Percentiles rank a stretch among this genome's conserved stretches.
Conservation (phyloP, 2,113 vertebrate species). For the Phoxinus phoxinus region DNA sequence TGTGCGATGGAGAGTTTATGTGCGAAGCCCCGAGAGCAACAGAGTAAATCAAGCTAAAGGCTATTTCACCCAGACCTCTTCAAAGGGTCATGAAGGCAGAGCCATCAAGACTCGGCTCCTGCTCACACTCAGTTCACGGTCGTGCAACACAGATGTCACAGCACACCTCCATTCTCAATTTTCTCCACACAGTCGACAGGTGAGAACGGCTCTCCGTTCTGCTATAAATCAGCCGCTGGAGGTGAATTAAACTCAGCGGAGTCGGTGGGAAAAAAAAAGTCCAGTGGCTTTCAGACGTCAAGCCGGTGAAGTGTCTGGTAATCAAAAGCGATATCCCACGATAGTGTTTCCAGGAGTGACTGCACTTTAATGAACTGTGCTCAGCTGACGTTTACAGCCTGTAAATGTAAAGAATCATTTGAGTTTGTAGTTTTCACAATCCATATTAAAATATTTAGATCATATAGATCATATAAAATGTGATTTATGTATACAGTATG, state of each 20-base stretch:
- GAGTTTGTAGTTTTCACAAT: background rate
- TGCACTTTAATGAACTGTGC: slow-evolving; percentile 2
- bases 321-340: slow-evolving; percentile 31
- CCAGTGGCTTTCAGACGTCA: slow-evolving; percentile 27
- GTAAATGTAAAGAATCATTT: background rate
- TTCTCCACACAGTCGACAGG: slow-evolving; percentile 60
- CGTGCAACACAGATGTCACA: slow-evolving; percentile 69
- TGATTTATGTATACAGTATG: background rate
- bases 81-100: slow-evolving; percentile 60
- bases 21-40: slow-evolving; percentile 55
- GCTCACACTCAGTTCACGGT: slow-evolving; percentile 61
- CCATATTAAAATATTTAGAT: background rate
- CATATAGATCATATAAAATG: background rate
- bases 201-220: slow-evolving; percentile 64
- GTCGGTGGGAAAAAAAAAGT: slow-evolving; percentile 48
- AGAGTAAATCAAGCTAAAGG: slow-evolving; percentile 64
- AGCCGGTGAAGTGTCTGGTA: slow-evolving; percentile 20
- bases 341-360: slow-evolving; percentile 7
- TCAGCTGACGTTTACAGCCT: background rate
- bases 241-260: slow-evolving; percentile 61
- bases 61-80: slow-evolving; percentile 47
- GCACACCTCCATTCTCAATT: slow-evolving; percentile 62
- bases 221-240: slow-evolving; percentile 56
- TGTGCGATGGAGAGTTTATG: slow-evolving; percentile 49
- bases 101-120: slow-evolving; percentile 62